Evolutionary conservation across 2,888 invertebrate species (phyloP).

Genomic region (Sphecodes monilicornis): DNA sequence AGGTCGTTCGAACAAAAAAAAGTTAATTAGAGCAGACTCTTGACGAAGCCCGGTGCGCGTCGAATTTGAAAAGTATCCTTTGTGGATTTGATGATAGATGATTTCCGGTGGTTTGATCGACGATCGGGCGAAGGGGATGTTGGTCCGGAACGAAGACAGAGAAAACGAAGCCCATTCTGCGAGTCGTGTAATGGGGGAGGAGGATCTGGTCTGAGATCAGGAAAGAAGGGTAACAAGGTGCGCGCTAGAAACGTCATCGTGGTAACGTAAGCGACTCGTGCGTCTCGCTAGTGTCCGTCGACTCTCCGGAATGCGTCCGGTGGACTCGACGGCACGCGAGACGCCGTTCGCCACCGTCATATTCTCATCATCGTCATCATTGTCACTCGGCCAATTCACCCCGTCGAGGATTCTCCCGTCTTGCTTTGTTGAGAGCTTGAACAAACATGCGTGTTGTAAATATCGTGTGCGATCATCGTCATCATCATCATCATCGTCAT

Average conservation of each 20-base stretch:
- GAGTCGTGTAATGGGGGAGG: slow-evolving; percentile 37
- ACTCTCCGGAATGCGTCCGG: slow-evolving; percentile 80
- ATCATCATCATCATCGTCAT: not conserved
- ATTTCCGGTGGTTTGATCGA: not conserved
- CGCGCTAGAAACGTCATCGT: slow-evolving; percentile 73
- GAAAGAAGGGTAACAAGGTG: slow-evolving; percentile 57
- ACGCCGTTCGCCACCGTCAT: slow-evolving; percentile 48
- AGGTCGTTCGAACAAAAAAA: not conserved
- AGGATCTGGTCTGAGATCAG: slow-evolving; percentile 28
- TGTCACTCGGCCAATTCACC: slow-evolving; percentile 47
- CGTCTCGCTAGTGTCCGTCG: slow-evolving; percentile 56
- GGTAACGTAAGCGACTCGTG: slow-evolving; percentile 46
- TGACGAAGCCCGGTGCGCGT: not conserved
- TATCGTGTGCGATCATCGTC: not conserved
- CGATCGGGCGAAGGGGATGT: slow-evolving; percentile 1
- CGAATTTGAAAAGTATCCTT: not conserved
- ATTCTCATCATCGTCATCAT: slow-evolving; percentile 13
- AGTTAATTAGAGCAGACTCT: not conserved
- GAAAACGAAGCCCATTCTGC: slow-evolving; percentile 47
- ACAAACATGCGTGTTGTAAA: slow-evolving; percentile 27
- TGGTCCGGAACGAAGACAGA: slow-evolving; percentile 44
- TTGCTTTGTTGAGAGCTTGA: slow-evolving; percentile 39
- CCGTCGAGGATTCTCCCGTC: slow-evolving; percentile 29
- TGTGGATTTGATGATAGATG: not conserved
- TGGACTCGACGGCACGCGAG: slow-evolving; percentile 67